Conservation (phyloP, 2,888 invertebrate genomes). For the Argyra leucocephala region DNA sequence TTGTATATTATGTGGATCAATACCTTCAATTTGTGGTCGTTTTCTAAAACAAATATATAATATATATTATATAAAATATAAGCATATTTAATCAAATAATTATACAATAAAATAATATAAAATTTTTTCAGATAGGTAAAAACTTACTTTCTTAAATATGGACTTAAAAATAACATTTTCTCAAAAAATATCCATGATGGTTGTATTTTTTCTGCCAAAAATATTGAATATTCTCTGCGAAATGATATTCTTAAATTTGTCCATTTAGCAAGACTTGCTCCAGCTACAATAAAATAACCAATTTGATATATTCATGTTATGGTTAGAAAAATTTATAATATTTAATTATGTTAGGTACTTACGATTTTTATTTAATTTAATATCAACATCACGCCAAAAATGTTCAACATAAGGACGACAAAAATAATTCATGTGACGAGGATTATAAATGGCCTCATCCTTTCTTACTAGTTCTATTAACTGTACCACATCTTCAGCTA, state of each 20-base stretch:
- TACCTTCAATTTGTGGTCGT: slow-evolving; percentile 34
- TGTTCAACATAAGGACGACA: slow-evolving; percentile 41
- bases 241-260: slow-evolving; percentile 40
- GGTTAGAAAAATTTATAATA: background rate
- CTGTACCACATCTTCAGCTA: slow-evolving; percentile 19
- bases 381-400: slow-evolving; percentile 40
- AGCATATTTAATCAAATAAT: too few species aligned
- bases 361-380: slow-evolving; percentile 38
- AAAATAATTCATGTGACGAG: slow-evolving; percentile 40
- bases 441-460: slow-evolving; percentile 41
- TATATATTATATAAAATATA: background rate
- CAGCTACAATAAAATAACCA: slow-evolving; percentile 27
- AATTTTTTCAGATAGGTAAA: slow-evolving; percentile 17
- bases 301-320: background rate
- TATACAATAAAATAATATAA: slow-evolving; percentile 9
- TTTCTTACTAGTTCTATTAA: slow-evolving; percentile 39
- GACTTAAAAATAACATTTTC: slow-evolving; percentile 40
- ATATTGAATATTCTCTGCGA: slow-evolving; percentile 39
- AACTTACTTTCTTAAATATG: slow-evolving; percentile 37
- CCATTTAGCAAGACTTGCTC: slow-evolving; percentile 40
- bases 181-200: slow-evolving; percentile 42
- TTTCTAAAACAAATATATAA: slow-evolving; percentile 25
- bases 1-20: slow-evolving; percentile 38
- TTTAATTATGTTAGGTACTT: slow-evolving; percentile 21
- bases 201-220: slow-evolving; percentile 36